A percentile compares a stretch with the other conserved stretches of the same genome.
These are phyloP conservation scores for Seriola dumerili DNA, from an alignment of 2,113 vertebrate species.

Conservation along the genomic window DNA sequence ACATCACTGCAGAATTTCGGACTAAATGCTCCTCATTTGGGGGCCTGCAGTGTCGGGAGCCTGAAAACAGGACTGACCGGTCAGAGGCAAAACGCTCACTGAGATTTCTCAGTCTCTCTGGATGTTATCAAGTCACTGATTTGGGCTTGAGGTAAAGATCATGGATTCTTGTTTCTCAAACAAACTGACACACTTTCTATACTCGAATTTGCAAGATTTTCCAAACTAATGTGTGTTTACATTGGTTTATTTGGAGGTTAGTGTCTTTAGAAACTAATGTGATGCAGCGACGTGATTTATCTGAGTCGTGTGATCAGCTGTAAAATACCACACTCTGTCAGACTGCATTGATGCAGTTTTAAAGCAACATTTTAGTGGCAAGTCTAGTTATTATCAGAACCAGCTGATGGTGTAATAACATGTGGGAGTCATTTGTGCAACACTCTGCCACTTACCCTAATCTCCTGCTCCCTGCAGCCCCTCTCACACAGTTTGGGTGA, in stretches of 20 bases:
- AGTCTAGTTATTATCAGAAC: not conserved
- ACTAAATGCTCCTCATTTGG: constrained; percentile 86
- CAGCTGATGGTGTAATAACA: constrained; percentile 1
- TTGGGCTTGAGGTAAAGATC: constrained; percentile 91
- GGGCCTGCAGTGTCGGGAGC: constrained; percentile 82
- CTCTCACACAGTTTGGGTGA: not conserved
- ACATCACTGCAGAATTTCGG: constrained; percentile 85
- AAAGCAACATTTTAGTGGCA: constrained; percentile 3
- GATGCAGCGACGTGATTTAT: not conserved
- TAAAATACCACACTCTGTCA: not conserved
- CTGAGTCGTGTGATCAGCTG: constrained; percentile 1
- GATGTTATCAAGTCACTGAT: constrained; percentile 97
- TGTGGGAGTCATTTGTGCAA: not conserved
- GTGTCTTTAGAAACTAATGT: not conserved
- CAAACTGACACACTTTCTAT: no score
- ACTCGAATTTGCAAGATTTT: not conserved
- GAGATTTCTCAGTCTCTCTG: constrained; percentile 96
- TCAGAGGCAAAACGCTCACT: constrained; percentile 88
- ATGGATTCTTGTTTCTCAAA: not conserved
- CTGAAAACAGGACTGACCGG: constrained; percentile 82
- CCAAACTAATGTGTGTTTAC: not conserved
- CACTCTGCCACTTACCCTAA: not conserved
- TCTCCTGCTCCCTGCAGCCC: not conserved
- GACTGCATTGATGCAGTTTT: not conserved
- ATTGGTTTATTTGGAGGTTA: not conserved